Percentiles rank a stretch among this genome's conserved stretches.
These are phyloP conservation scores for Pagetopsis macropterus DNA, from an alignment of 2,797 vertebrate genomes.

Conservation along the genomic window DNA sequence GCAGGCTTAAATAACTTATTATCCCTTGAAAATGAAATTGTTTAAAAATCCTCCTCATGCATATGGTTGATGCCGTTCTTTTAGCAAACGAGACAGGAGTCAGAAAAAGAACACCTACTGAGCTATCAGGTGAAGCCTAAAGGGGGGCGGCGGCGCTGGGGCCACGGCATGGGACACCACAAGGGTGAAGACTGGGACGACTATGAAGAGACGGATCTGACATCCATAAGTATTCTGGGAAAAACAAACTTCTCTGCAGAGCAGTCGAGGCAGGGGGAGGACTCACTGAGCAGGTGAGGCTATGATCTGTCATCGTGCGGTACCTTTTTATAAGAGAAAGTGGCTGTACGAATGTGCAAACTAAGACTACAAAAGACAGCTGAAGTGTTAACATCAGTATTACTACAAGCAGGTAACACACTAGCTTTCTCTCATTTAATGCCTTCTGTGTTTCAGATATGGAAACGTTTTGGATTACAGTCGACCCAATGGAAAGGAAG, in stretches of 20 bases:
- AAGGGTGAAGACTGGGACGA: constrained; percentile 92
- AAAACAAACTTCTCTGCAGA: constrained; percentile 83
- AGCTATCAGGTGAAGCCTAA: constrained; percentile 84
- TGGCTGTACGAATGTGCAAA: background rate
- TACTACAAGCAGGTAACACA: background rate
- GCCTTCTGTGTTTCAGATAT: constrained; percentile 78
- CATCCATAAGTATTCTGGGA: constrained; percentile 73
- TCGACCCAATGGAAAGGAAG: constrained; percentile 79
- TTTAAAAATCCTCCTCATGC: background rate
- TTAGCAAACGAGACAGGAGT: constrained; percentile 70
- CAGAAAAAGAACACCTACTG: constrained; percentile 84
- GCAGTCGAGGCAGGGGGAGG: constrained; percentile 84
- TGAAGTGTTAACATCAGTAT: background rate
- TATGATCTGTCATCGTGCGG: background rate
- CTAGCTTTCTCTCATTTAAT: background rate
- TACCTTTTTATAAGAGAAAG: background rate
- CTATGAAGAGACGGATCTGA: constrained; percentile 84
- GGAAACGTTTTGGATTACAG: constrained; percentile 91
- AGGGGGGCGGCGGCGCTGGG: constrained; percentile 88
- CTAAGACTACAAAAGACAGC: background rate
- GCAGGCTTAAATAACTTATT: background rate
- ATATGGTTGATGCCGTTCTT: constrained; percentile 12
- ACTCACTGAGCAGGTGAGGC: constrained; percentile 84
- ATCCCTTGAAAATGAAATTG: background rate
- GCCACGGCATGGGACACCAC: constrained; percentile 82